Conservation (phyloP, 2,888 invertebrate genomes). For the Phaedon cochleariae region DNA sequence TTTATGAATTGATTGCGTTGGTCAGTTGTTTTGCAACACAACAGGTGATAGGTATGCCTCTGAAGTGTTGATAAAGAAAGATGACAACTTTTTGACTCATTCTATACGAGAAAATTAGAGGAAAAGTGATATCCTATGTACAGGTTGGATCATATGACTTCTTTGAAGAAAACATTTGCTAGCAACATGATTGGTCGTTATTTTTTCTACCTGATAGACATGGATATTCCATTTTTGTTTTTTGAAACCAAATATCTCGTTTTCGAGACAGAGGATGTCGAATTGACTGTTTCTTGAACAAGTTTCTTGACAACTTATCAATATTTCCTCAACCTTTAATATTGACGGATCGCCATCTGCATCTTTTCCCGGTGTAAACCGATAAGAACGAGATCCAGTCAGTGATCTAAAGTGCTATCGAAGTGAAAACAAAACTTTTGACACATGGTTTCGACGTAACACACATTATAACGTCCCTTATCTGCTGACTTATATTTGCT, state of each 20-base stretch:
- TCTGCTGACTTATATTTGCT: neutral
- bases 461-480: neutral
- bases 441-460: constrained; percentile 13
- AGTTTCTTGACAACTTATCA: neutral
- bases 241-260: too few species aligned
- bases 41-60: neutral
- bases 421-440: constrained; percentile 13
- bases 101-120: too few species aligned
- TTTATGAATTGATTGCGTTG: neutral
- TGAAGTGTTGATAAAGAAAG: neutral
- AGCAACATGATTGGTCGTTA: too few species aligned
- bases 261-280: too few species aligned
- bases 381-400: neutral
- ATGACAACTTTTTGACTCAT: neutral
- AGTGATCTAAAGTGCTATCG: neutral
- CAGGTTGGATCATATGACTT: too few species aligned
- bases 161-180: too few species aligned
- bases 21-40: neutral
- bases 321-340: neutral
- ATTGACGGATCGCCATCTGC: neutral
- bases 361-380: neutral
- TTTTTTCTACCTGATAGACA: too few species aligned
- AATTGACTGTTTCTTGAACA: neutral
- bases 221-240: too few species aligned
- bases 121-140: too few species aligned